phyloP scores from a whole-genome alignment of 2,113 vertebrate species.

The Penelope pileata region DNA sequence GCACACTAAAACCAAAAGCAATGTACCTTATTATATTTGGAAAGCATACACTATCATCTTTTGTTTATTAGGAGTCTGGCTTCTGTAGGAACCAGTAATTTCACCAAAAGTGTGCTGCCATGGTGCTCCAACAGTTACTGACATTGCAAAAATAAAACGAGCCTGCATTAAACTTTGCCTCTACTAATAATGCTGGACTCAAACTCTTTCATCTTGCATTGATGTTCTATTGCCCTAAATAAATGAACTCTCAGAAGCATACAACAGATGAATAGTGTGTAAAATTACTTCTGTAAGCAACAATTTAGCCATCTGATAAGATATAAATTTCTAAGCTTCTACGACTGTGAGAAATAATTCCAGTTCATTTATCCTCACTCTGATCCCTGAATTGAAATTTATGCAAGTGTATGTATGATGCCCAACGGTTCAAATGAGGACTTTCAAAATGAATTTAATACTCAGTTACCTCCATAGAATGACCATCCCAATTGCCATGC shows the following conservation, averaged over 20 bases:
- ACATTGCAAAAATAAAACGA: not conserved
- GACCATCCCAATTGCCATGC: not conserved
- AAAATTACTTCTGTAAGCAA: not conserved
- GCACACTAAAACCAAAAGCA: not conserved
- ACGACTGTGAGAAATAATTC: not conserved
- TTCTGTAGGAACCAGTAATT: not conserved
- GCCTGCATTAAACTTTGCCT: not conserved
- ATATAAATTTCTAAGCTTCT: not conserved
- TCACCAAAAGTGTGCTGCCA: not conserved
- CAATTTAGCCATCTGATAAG: not conserved
- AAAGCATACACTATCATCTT: not conserved
- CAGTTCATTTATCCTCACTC: not conserved
- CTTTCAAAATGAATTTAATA: not conserved
- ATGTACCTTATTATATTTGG: not conserved
- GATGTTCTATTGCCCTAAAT: not conserved
- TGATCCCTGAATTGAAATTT: not conserved
- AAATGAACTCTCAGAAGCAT: slow-evolving; percentile 8
- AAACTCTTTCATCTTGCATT: not conserved
- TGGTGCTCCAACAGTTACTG: not conserved
- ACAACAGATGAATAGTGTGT: not conserved
- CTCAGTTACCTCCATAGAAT: not conserved
- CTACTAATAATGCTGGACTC: not conserved
- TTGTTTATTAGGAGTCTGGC: not conserved
- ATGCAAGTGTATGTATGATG: accelerated
- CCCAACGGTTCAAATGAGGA: not conserved